phyloP scores from a whole-genome alignment of 2,797 vertebrate species.

The Sebastes glaucus region DNA sequence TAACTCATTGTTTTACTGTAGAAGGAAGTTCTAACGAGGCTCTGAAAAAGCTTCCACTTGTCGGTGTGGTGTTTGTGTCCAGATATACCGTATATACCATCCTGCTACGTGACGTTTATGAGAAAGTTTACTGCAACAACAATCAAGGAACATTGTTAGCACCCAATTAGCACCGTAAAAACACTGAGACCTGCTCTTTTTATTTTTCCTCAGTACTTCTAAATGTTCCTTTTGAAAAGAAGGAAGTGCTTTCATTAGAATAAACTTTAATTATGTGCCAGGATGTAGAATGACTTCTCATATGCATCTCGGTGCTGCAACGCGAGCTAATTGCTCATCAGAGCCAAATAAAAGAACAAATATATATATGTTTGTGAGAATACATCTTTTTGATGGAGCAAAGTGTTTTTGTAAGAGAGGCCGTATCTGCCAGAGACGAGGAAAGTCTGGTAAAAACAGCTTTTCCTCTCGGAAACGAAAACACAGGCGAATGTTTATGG shows the following conservation, averaged over 20 bases:
- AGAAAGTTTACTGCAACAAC: constrained; percentile 75
- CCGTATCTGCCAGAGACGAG: constrained; percentile 50
- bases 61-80: constrained; percentile 9
- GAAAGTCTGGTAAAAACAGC: constrained; percentile 52
- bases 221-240: constrained; percentile 12
- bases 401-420: constrained; percentile 42
- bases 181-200: constrained; percentile 51
- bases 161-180: constrained; percentile 75
- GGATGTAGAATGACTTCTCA: constrained; percentile 1
- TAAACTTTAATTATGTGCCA: neutral
- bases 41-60: neutral
- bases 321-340: neutral
- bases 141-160: constrained; percentile 74
- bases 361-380: neutral
- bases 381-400: constrained; percentile 23
- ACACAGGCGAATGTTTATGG: constrained; percentile 64
- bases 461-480: constrained; percentile 72
- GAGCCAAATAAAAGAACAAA: neutral
- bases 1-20: neutral
- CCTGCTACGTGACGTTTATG: constrained; percentile 74
- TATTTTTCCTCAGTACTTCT: neutral
- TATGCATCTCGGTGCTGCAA: neutral
- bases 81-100: constrained; percentile 52
- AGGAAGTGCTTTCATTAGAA: constrained; percentile 21
- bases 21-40: neutral